Percentiles rank a stretch among this genome's conserved stretches.
Conservation (phyloP, 2,797 vertebrate species). For the Muraenolepis orangiensis region DNA sequence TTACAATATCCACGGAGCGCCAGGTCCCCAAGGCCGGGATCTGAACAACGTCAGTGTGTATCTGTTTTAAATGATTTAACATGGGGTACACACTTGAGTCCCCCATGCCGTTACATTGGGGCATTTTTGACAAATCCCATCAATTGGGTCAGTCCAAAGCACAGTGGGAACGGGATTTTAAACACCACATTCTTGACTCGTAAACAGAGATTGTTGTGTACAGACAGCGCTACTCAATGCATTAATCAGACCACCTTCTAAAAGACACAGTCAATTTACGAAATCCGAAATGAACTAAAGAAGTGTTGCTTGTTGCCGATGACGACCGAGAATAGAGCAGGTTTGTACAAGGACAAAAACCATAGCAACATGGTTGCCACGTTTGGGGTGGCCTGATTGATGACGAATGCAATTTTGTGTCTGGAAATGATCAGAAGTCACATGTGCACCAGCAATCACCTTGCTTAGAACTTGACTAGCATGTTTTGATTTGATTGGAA, state of each 20-base stretch:
- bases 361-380: not conserved
- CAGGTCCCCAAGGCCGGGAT: constrained; percentile 3
- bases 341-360: not conserved
- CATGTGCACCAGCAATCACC: not conserved
- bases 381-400: not conserved
- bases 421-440: not conserved
- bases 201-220: not conserved
- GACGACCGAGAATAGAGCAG: not conserved
- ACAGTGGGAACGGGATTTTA: not conserved
- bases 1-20: constrained; percentile 15
- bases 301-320: not conserved
- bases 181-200: not conserved
- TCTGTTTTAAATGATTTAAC: not conserved
- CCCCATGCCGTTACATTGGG: not conserved
- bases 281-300: not conserved
- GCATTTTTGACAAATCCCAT: no score
- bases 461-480: not conserved
- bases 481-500: not conserved
- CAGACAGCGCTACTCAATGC: not conserved
- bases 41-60: not conserved
- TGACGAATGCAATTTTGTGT: not conserved
- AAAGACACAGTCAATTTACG: not conserved
- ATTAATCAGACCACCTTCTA: not conserved
- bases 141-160: not conserved
- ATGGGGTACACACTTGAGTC: not conserved